Percentiles rank a stretch among this genome's conserved stretches.
Conservation (phyloP, 2,888 invertebrate species). For the Agapostemon virescens region DNA sequence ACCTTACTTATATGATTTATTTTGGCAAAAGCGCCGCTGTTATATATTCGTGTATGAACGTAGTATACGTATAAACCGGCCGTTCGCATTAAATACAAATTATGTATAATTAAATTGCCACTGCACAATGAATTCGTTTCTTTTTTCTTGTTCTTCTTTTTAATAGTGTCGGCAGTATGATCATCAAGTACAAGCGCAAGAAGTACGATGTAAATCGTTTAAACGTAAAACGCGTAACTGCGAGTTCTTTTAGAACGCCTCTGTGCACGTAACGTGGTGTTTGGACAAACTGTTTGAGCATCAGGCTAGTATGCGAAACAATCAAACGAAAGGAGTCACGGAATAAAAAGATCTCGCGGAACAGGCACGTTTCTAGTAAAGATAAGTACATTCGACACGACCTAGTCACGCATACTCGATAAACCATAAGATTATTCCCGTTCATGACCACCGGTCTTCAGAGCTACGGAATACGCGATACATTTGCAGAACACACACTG, state of each 20-base stretch:
- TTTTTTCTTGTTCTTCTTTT: background rate
- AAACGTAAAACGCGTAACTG: conserved; percentile 22
- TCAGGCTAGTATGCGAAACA: conserved; percentile 4
- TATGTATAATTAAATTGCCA: conserved; percentile 35
- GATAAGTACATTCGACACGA: conserved; percentile 55
- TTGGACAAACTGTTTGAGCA: conserved; percentile 33
- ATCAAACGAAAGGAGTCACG: conserved; percentile 7
- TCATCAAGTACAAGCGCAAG: conserved; percentile 42
- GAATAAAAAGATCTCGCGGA: conserved; percentile 3
- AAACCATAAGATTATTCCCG: conserved; percentile 17
- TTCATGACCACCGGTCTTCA: conserved; percentile 1
- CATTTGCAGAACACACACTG: conserved; percentile 1
- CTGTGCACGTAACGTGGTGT: conserved; percentile 5
- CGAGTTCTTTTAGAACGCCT: conserved; percentile 13
- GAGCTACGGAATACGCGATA: conserved; percentile 3
- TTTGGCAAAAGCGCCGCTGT: conserved; percentile 41
- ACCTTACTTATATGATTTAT: conserved; percentile 46
- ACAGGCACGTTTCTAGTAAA: conserved; percentile 25
- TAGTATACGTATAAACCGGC: conserved; percentile 18
- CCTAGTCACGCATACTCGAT: conserved; percentile 16
- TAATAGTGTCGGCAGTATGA: conserved; percentile 40
- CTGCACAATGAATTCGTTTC: conserved; percentile 2
- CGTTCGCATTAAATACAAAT: conserved; percentile 33
- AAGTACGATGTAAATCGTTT: background rate
- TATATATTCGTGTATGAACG: conserved; percentile 19